Evolutionary conservation across 2,888 invertebrate genomes (phyloP).

Genomic region (Drosophila yooni): DNA sequence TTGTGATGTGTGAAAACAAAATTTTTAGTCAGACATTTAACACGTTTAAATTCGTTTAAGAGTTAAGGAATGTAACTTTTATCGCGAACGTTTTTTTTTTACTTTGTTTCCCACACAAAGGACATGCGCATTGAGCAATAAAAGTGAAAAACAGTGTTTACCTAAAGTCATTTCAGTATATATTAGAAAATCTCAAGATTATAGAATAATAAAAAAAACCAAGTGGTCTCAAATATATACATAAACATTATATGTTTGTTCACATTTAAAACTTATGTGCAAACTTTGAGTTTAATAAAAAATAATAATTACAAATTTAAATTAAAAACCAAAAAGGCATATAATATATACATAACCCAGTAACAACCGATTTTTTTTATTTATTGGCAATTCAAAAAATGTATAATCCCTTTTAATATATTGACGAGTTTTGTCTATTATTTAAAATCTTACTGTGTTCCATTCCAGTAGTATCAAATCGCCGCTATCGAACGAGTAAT

Average conservation of each 20-base stretch:
- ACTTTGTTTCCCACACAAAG: not conserved
- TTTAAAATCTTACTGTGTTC: not conserved
- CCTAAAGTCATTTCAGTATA: not conserved
- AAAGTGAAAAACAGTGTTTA: conserved; percentile 16
- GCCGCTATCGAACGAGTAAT: not conserved
- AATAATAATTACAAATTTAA: not conserved
- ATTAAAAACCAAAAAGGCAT: not conserved
- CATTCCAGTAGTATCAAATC: conserved; percentile 4
- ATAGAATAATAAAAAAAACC: not conserved
- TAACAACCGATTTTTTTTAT: not conserved
- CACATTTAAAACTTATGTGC: not conserved
- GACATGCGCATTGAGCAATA: conserved; percentile 28
- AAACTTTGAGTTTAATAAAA: not conserved
- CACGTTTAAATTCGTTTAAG: conserved; percentile 14
- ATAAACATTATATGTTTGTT: not conserved
- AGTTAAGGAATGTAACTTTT: conserved; percentile 28
- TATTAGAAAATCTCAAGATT: conserved; percentile 2
- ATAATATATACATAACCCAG: not conserved
- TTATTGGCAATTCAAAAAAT: not conserved
- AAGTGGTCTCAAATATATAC: not conserved
- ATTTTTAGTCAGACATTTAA: conserved; percentile 22
- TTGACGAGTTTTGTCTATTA: not conserved
- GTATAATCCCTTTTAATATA: not conserved
- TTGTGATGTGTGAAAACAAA: conserved; percentile 5
- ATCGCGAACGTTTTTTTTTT: conserved; percentile 20